Percentiles rank a stretch among this genome's conserved stretches.
Evolutionary conservation across 2,888 invertebrate species (phyloP).

Genomic region (Linnaemya tessellans): DNA sequence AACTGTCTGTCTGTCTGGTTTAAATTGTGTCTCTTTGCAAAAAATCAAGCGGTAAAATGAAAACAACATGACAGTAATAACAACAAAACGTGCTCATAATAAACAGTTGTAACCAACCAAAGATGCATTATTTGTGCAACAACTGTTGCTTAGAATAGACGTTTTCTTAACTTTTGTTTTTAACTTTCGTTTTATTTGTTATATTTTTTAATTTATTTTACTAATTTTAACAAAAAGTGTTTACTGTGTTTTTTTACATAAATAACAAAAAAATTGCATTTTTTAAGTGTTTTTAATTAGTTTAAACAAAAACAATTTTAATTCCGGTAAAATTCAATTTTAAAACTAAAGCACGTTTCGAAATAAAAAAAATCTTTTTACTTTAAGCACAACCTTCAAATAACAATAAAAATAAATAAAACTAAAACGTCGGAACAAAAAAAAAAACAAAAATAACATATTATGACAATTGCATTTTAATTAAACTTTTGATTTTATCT

Average conservation of each 20-base stretch:
- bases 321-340: slow-evolving; percentile 48
- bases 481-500: slow-evolving; percentile 5
- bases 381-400: slow-evolving; percentile 16
- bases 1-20: slow-evolving; percentile 5
- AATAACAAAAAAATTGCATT: background rate
- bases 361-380: background rate
- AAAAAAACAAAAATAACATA: background rate
- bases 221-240: slow-evolving; percentile 20
- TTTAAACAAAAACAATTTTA: slow-evolving; percentile 3
- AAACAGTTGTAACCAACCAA: slow-evolving; percentile 54
- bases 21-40: slow-evolving; percentile 48
- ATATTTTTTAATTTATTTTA: slow-evolving; percentile 2
- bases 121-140: slow-evolving; percentile 64
- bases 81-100: slow-evolving; percentile 51
- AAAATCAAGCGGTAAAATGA: slow-evolving; percentile 43
- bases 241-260: background rate
- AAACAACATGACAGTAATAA: slow-evolving; percentile 27
- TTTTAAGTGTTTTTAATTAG: slow-evolving; percentile 21
- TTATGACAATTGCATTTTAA: slow-evolving; percentile 23
- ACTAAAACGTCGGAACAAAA: slow-evolving; percentile 19
- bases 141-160: slow-evolving; percentile 69
- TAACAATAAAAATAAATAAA: slow-evolving; percentile 14
- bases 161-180: slow-evolving; percentile 36
- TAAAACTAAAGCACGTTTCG: slow-evolving; percentile 36
- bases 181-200: background rate